Conservation (phyloP, 2,113 vertebrate genomes). For the Sinocyclocheilus anophthalmus region DNA sequence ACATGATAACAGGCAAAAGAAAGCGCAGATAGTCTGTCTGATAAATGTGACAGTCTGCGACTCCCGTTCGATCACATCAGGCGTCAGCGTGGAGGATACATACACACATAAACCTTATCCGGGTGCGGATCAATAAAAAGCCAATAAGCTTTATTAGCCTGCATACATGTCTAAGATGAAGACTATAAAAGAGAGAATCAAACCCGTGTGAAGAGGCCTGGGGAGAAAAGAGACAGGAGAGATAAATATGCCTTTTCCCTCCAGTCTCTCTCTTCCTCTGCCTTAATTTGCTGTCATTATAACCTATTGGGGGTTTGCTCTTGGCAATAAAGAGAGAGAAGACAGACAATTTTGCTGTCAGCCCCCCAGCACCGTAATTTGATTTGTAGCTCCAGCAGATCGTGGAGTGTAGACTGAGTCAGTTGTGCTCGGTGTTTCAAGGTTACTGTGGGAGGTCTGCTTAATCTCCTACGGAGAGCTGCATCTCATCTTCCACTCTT, state of each 20-base stretch:
- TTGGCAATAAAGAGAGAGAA: slow-evolving; percentile 67
- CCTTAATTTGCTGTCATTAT: slow-evolving; percentile 71
- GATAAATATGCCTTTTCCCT: slow-evolving; percentile 57
- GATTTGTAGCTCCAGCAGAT: slow-evolving; percentile 69
- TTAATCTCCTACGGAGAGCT: slow-evolving; percentile 52
- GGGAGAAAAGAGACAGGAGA: slow-evolving; percentile 53
- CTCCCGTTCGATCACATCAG: slow-evolving; percentile 44
- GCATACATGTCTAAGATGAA: slow-evolving; percentile 56
- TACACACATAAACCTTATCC: slow-evolving; percentile 56
- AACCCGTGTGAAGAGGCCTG: slow-evolving; percentile 49
- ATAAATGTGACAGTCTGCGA: slow-evolving; percentile 54
- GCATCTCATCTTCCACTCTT: slow-evolving; percentile 48
- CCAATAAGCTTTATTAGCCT: slow-evolving; percentile 48
- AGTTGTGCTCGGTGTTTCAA: slow-evolving; percentile 67
- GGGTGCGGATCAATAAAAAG: slow-evolving; percentile 57
- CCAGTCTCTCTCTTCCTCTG: slow-evolving; percentile 53
- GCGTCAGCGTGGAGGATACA: slow-evolving; percentile 48
- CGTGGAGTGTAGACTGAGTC: slow-evolving; percentile 60
- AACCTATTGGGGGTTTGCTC: slow-evolving; percentile 66
- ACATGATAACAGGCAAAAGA: slow-evolving; percentile 33
- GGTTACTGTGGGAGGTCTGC: slow-evolving; percentile 69
- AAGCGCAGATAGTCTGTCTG: slow-evolving; percentile 48
- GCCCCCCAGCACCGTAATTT: slow-evolving; percentile 66
- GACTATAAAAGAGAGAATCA: slow-evolving; percentile 43
- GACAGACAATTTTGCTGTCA: slow-evolving; percentile 68